Evolutionary conservation across 2,888 invertebrate genomes (phyloP).

Genomic region (Therioaphis trifolii): DNA sequence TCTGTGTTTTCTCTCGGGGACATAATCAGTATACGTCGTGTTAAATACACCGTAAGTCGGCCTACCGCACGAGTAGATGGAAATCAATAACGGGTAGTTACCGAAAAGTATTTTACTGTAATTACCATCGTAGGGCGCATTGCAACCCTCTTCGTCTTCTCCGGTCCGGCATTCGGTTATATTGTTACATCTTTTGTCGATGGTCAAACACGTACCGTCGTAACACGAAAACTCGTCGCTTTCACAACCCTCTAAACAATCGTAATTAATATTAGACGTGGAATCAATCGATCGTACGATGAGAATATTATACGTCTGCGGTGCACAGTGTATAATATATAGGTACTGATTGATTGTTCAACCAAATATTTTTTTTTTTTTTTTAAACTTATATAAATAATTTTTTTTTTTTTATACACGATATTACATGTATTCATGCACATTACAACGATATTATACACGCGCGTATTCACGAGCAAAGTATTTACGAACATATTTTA

Average conservation of each 20-base stretch:
- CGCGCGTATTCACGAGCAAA: neutral
- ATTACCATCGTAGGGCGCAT: neutral
- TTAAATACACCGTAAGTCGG: neutral
- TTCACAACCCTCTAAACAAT: slow-evolving; percentile 69
- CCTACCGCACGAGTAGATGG: neutral
- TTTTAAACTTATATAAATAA: too few relatives aligned
- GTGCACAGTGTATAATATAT: too few relatives aligned
- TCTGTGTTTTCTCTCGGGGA: neutral
- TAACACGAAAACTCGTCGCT: slow-evolving; percentile 74
- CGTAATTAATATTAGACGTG: neutral
- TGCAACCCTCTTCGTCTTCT: slow-evolving; percentile 48
- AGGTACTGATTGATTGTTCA: too few relatives aligned
- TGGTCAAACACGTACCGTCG: slow-evolving; percentile 74
- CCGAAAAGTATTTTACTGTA: neutral
- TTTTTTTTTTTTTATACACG: too few relatives aligned
- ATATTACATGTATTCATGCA: too few relatives aligned
- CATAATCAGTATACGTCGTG: neutral
- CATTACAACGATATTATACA: neutral
- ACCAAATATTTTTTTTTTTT: too few relatives aligned
- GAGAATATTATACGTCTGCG: too few relatives aligned
- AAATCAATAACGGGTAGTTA: neutral
- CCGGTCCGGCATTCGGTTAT: slow-evolving; percentile 67
- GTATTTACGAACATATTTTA: neutral
- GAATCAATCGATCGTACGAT: too few relatives aligned
- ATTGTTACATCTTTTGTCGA: slow-evolving; percentile 72